A percentile compares a stretch with the other conserved stretches of the same genome.
Conservation (phyloP, 53 echinoderm and acorn worm genomes). For the Patiria pectinifera region DNA sequence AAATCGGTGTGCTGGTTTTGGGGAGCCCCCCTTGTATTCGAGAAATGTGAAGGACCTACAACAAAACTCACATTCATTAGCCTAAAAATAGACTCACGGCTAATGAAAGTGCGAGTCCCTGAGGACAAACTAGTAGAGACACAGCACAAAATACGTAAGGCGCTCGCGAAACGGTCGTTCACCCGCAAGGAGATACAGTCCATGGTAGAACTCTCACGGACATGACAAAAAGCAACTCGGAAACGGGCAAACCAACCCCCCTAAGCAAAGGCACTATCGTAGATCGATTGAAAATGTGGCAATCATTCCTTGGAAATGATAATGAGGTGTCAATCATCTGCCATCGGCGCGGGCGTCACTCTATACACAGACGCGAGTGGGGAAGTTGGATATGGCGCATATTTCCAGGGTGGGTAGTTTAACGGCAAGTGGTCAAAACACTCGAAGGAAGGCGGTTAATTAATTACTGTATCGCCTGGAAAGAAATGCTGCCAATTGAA, state of each 20-base stretch:
- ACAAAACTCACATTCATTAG: neutral
- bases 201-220: neutral
- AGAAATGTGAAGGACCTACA: too few relatives aligned
- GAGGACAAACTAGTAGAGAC: neutral
- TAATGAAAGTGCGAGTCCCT: neutral
- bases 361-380: slow-evolving; percentile 23
- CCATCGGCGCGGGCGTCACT: neutral
- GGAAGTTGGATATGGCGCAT: slow-evolving; percentile 5
- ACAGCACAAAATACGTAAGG: neutral
- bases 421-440: neutral
- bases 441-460: neutral
- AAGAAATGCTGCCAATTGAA: slow-evolving; percentile 30
- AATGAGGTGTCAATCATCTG: neutral
- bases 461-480: neutral
- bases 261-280: too few relatives aligned
- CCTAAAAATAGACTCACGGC: neutral
- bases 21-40: too few relatives aligned
- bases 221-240: too few relatives aligned
- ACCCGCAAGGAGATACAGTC: neutral
- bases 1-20: too few relatives aligned
- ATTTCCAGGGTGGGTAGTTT: slow-evolving; percentile 3
- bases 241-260: too few relatives aligned
- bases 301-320: neutral
- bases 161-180: neutral
- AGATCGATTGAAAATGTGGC: slow-evolving; percentile 17